Base-by-base conservation (phyloP, 2,113 vertebrate genomes). In the Halcyon malimbica region DNA sequence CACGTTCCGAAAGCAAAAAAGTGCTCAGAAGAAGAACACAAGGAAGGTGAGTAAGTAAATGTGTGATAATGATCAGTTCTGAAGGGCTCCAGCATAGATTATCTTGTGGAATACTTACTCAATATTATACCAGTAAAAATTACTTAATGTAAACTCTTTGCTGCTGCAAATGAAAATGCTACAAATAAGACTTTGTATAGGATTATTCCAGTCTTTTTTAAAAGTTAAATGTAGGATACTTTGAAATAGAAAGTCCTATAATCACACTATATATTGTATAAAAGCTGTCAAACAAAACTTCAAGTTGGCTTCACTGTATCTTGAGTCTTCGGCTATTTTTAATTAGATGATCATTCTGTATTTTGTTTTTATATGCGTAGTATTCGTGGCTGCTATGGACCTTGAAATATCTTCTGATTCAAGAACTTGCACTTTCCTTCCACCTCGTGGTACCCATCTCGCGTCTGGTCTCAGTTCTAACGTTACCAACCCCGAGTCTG, bases 401-500 rank as follows among this genome's bases (percentile, higher is more conserved):
- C 94, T 97, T 68, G 98, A 98, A 93, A 96, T 97, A 86, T 89
- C 97, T 74, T 96, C 98, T 48, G 93, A 97, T 80, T 96, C 97
- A 92, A 97, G 97, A 95, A 94, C 94, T 60, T 97, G 85, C 93
- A 94, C 76, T 91, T 97, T 86, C 9, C 59, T 96, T 71, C 97
- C 93, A 16, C 69, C 96, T 82, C 93, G 83, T 4, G 80, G 94
- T 76, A 88, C 96, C 80, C 94, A 85, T 80, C 91, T 97, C 20
- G 23, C 97, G 15, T 92, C 98, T 28, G 96, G 98, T 94, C 95
- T 98, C 31, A 96, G 89, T 83, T 98, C 98, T 42, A 97, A 98
- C 59, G 97, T 97, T 15, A 99, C 96, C 96, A 99, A 93, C 97
- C 92, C 97, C 0, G 98, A 97, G 69, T 64, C 97, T 91, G 92